These are phyloP conservation scores for Dromius quadrimaculatus DNA, from an alignment of 2,888 invertebrate species.

Conservation along the genomic window DNA sequence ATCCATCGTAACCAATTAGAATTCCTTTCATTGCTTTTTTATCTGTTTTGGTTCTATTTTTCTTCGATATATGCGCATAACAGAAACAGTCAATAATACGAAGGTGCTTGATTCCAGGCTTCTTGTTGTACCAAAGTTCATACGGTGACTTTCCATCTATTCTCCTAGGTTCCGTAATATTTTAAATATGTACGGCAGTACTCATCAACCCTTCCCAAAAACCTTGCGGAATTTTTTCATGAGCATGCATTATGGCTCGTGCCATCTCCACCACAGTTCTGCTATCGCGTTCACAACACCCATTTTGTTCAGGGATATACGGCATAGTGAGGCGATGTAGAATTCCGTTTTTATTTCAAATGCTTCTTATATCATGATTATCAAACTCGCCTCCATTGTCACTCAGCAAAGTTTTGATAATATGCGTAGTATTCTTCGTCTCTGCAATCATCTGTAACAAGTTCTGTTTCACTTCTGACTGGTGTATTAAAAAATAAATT, in stretches of 20 bases:
- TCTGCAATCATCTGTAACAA: constrained; percentile 16
- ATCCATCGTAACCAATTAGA: background rate
- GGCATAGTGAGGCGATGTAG: constrained; percentile 6
- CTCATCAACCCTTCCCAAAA: constrained; percentile 54
- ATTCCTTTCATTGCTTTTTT: background rate
- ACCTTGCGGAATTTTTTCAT: constrained; percentile 51
- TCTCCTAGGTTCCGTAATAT: constrained; percentile 55
- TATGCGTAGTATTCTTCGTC: constrained; percentile 15
- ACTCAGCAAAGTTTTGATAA: constrained; percentile 1
- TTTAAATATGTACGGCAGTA: constrained; percentile 53
- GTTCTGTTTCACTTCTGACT: constrained; percentile 28
- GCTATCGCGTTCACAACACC: constrained; percentile 15
- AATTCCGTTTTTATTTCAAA: constrained; percentile 6
- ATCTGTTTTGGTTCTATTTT: background rate
- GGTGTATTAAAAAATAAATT: constrained; percentile 21
- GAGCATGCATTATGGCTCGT: constrained; percentile 19
- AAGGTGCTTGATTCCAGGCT: background rate
- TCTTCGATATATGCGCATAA: background rate
- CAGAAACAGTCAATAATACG: background rate
- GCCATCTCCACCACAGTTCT: constrained; percentile 28
- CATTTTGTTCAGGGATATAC: constrained; percentile 35
- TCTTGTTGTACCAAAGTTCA: background rate
- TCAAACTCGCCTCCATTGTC: constrained; percentile 27
- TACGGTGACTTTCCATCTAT: constrained; percentile 55
- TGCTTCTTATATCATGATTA: background rate